Evolutionary conservation across 2,113 vertebrate species (phyloP), one percentile per base, ranked within the genome.

Genomic region (Reinhardtius hippoglossoides): DNA sequence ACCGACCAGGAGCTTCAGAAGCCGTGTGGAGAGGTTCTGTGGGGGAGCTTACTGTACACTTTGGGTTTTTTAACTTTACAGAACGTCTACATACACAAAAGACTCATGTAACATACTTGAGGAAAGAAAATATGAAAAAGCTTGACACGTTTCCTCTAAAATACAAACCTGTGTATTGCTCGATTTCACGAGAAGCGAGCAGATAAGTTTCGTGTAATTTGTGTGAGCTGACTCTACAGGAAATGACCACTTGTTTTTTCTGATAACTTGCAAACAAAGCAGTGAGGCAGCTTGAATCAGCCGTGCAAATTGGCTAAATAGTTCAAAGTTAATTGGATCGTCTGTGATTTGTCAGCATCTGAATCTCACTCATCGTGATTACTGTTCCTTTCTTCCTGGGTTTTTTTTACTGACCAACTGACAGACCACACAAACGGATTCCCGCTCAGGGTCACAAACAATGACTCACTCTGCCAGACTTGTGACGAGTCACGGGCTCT

Each of bases 221-320:
- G 50, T 3, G 20, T 54, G 24, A 61, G 20, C 6, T 0, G 4
- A 40, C 35, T 14, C 57, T 8, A 16, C 23, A 71, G 72, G 79
- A 81, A 69, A 59, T 56, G 4, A 26, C 24, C 1, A 7, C 31
- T 71, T 9, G 0, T 52, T 63, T 64, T 66, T 64, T 16, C 10
- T 37, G 52, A 68, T 67, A 54, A 78, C 59, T 24, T 74, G 21
- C 37, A 24, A 27, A 63, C 21, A 15, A 69, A 81, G 59, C 71
- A 55, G 23, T 74, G 58, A 87, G 44, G 31, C 48, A 59, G 69
- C 8, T 15, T 66, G 70, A 83, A 27, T 82, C 72, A 73, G 54
- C 58, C 27, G 37, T 6, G 13, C 16, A 61, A 37, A n/a, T 24
- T 42, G 60, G 50, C 46, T 50, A 40, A 62, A 48, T 24, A 1